Base-by-base conservation (phyloP, 1,140 invertebrate species). In the Sitodiplosis mosellana region DNA sequence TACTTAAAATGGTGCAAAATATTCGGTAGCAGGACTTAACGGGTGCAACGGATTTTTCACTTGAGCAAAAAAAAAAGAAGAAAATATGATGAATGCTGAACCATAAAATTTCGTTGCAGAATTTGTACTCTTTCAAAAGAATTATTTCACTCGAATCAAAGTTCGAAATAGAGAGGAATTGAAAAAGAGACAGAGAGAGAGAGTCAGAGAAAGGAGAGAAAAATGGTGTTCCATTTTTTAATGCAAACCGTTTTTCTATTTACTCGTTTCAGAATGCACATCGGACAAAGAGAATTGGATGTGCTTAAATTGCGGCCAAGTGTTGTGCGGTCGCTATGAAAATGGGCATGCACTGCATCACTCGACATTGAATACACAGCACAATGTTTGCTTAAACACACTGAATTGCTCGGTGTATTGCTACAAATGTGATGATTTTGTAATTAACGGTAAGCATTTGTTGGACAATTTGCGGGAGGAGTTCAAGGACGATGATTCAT, bases 401-500 rank as follows among this genome's bases (percentile, higher is more conserved):
- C 72, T 80, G 61, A 77, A 69, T 56, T 73, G 75, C 57, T 75
- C 80, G 52, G 80, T 81, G 55, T 87, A 76, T 65, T 87, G 82
- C 65, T 86, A 87, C 59, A 70, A 71, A 53, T 87, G 83, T 72
- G 80, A 87, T 68, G 81, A 85, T 52, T 86, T 80, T 72, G 76
- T 83, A 21, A 73, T 78, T 51, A 85, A 86, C 64, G 81, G 85
- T 57, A 61, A 67, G 49, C 69, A 74, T 33, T 69, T 72, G 55
- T 68, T 83, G 55, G 71, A 77, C 56, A 69, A 69, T 60, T 67
- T 77, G 55, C 70, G 76, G 47, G 68, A 78, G 54, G 57, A 68
- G 51, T 70, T 61, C 4, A 47, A 50, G 45, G 53, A 56, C 21
- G 50, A 52, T 33, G 48, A 54, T 19, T 21, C 51, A 2, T 51